phyloP scores from a whole-genome alignment of 2,888 invertebrate genomes.

The Eilema griseolum region DNA sequence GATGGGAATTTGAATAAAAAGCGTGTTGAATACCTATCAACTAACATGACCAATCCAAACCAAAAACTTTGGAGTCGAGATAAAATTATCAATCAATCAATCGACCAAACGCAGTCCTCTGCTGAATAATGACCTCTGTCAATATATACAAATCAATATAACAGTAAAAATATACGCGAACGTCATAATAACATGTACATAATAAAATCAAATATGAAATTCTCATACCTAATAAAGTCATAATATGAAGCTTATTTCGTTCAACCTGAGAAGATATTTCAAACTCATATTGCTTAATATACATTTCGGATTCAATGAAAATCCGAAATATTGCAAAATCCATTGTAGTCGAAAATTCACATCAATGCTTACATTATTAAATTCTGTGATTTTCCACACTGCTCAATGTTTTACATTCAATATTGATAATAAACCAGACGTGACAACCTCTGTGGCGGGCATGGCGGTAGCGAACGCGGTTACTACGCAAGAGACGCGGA shows the following conservation, averaged over 20 bases:
- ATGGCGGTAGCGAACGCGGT: too few relatives aligned
- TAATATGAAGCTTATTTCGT: not conserved
- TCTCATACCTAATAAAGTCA: too few relatives aligned
- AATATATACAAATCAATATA: too few relatives aligned
- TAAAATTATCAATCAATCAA: too few relatives aligned
- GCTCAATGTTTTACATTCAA: not conserved
- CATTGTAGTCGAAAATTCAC: not conserved
- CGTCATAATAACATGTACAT: too few relatives aligned
- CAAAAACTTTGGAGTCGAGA: too few relatives aligned
- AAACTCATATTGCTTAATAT: not conserved
- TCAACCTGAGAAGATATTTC: not conserved
- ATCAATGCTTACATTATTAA: not conserved
- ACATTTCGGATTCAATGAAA: not conserved
- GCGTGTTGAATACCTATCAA: not conserved
- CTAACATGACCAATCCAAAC: not conserved
- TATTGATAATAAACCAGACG: not conserved
- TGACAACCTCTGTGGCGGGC: too few relatives aligned
- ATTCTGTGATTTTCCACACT: not conserved
- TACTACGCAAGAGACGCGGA: too few relatives aligned
- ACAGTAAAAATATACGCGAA: too few relatives aligned
- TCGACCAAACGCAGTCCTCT: too few relatives aligned
- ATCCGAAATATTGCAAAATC: not conserved
- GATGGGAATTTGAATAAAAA: not conserved
- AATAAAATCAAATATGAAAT: too few relatives aligned
- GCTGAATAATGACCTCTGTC: too few relatives aligned